These are phyloP conservation scores for Chrysolina americana DNA, from an alignment of 2,888 invertebrate genomes.

Conservation along the genomic window DNA sequence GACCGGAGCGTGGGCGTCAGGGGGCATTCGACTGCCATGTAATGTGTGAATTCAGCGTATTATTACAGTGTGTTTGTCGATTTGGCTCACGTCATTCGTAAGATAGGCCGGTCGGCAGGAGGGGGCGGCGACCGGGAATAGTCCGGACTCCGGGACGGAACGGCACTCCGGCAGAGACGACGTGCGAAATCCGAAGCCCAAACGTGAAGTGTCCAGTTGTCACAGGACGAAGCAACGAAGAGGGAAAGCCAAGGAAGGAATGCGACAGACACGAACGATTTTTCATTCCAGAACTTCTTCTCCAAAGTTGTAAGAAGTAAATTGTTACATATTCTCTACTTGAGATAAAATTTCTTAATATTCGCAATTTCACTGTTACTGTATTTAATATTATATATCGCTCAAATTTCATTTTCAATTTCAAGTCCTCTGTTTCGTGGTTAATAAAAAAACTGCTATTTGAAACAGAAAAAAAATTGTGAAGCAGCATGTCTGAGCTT, in stretches of 20 bases:
- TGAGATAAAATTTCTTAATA: no score
- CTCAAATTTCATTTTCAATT: no score
- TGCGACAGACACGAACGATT: no score
- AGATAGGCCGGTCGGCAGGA: conserved; percentile 21
- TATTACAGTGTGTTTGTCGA: conserved; percentile 59
- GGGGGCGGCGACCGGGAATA: conserved; percentile 24
- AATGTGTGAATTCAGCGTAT: conserved; percentile 64
- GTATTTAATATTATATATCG: no score
- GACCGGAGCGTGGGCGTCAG: conserved; percentile 51
- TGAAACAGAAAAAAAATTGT: no score
- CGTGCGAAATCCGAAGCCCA: conserved; percentile 53
- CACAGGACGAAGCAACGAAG: conserved; percentile 51
- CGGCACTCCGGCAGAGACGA: conserved; percentile 42
- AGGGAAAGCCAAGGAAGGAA: conserved; percentile 33
- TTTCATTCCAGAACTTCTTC: no score
- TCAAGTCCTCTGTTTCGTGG: no score
- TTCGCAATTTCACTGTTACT: no score
- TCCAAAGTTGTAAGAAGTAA: no score
- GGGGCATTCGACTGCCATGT: conserved; percentile 42
- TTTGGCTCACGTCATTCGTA: conserved; percentile 56
- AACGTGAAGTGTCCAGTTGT: conserved; percentile 62
- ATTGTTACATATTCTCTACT: no score
- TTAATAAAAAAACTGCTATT: no score
- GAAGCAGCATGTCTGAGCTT: no score
- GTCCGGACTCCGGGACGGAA: conserved; percentile 27